These are phyloP conservation scores for Hydrolagus colliei DNA, from an alignment of 2,797 vertebrate species.

Conservation along the genomic window DNA sequence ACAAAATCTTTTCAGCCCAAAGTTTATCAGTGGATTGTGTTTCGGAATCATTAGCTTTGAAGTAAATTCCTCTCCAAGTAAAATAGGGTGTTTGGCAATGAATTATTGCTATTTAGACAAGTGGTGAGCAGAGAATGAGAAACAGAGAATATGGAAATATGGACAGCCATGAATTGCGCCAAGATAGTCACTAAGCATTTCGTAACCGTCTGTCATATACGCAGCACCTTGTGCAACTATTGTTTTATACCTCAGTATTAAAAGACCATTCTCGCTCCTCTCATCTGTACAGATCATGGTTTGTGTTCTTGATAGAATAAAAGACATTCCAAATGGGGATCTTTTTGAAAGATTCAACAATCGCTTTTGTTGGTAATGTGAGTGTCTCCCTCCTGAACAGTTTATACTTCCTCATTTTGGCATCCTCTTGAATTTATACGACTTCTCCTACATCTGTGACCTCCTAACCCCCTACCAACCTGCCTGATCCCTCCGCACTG, in stretches of 20 bases:
- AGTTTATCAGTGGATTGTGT: slow-evolving; percentile 54
- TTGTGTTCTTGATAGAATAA: slow-evolving; percentile 10
- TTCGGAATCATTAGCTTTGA: slow-evolving; percentile 54
- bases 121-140: slow-evolving; percentile 67
- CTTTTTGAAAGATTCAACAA: slow-evolving; percentile 6
- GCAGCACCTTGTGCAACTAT: slow-evolving; percentile 38
- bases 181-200: slow-evolving; percentile 50
- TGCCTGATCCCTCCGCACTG: too few relatives aligned
- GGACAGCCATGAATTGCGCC: slow-evolving; percentile 51
- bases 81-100: slow-evolving; percentile 63
- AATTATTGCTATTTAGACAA: slow-evolving; percentile 85
- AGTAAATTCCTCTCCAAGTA: slow-evolving; percentile 52
- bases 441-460: too few relatives aligned
- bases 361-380: background rate
- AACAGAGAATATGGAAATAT: slow-evolving; percentile 54
- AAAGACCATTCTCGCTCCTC: slow-evolving; percentile 47
- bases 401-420: background rate
- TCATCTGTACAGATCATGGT: slow-evolving; percentile 35
- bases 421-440: too few relatives aligned
- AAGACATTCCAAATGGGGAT: background rate
- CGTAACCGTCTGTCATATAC: slow-evolving; percentile 58
- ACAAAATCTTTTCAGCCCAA: slow-evolving; percentile 32
- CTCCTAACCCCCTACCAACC: too few relatives aligned
- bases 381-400: background rate
- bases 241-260: slow-evolving; percentile 32